Conservation (phyloP, 2,888 invertebrate species). For the Hydrotaea diabolus region DNA sequence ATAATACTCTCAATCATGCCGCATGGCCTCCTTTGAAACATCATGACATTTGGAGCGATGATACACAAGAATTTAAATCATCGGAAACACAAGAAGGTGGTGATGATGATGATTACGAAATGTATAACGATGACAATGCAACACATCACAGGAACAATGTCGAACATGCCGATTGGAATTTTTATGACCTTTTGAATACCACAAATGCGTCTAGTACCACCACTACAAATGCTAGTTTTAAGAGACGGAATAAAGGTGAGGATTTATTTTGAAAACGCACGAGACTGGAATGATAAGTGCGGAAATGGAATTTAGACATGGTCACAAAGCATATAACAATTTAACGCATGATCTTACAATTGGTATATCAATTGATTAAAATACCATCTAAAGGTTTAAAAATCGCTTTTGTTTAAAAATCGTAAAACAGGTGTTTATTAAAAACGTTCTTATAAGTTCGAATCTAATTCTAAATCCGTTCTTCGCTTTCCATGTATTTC, state of each 20-base stretch:
- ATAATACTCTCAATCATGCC: constrained; percentile 63
- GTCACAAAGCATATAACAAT: no score
- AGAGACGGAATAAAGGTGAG: constrained; percentile 6
- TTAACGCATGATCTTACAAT: no score
- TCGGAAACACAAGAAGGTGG: constrained; percentile 38
- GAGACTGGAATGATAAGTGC: neutral
- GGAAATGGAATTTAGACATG: neutral
- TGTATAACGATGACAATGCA: neutral
- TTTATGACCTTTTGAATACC: neutral
- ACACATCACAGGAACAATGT: neutral
- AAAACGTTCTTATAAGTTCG: no score
- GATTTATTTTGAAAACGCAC: neutral
- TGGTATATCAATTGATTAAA: no score
- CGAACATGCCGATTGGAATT: neutral
- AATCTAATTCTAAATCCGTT: no score
- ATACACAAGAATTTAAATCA: constrained; percentile 44
- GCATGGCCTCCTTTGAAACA: constrained; percentile 78
- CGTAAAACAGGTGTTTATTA: no score
- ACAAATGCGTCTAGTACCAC: neutral
- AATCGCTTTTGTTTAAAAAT: no score
- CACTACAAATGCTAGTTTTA: neutral
- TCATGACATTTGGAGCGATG: constrained; percentile 78
- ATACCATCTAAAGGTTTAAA: no score
- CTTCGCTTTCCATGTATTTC: no score
- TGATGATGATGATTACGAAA: neutral